These are phyloP conservation scores for Silurus lanzhouensis DNA, from an alignment of 2,797 vertebrate genomes.

Conservation along the genomic window DNA sequence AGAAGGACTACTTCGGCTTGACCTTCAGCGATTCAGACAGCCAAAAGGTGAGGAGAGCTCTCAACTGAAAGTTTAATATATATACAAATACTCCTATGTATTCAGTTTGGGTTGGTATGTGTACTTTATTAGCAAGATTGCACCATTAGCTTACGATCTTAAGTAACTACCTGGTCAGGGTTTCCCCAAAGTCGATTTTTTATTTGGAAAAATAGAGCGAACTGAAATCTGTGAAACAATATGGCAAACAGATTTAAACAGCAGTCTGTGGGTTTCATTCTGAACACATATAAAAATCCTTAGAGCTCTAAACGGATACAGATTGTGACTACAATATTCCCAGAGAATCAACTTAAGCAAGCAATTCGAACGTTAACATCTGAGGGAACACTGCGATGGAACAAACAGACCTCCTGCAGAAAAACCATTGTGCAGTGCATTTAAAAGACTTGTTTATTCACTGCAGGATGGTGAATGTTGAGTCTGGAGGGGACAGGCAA, in stretches of 20 bases:
- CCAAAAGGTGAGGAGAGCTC: conserved; percentile 83
- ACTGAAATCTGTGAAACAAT: not conserved
- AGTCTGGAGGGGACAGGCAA: conserved; percentile 22
- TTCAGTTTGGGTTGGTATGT: not conserved
- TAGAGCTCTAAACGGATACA: not conserved
- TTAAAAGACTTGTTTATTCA: conserved; percentile 30
- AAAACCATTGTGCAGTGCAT: not conserved
- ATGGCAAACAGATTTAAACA: not conserved
- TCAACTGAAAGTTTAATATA: not conserved
- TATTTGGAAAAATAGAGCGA: not conserved
- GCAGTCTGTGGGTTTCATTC: not conserved
- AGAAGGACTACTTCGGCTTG: conserved; percentile 96
- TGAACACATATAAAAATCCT: not conserved
- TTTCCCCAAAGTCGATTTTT: too few relatives aligned
- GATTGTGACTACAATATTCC: not conserved
- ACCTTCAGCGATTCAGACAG: conserved; percentile 92
- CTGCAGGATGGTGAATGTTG: conserved; percentile 4
- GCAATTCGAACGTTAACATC: conserved; percentile 8
- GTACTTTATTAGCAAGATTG: not conserved
- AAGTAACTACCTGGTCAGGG: not conserved
- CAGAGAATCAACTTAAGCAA: not conserved
- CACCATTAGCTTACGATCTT: not conserved
- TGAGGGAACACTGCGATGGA: not conserved
- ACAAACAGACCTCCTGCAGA: conserved; percentile 8
- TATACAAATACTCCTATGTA: not conserved